Percentiles rank a stretch among this genome's conserved stretches.
phyloP scores from a whole-genome alignment of 2,888 invertebrate genomes.

The Tromatobia lineatoria region DNA sequence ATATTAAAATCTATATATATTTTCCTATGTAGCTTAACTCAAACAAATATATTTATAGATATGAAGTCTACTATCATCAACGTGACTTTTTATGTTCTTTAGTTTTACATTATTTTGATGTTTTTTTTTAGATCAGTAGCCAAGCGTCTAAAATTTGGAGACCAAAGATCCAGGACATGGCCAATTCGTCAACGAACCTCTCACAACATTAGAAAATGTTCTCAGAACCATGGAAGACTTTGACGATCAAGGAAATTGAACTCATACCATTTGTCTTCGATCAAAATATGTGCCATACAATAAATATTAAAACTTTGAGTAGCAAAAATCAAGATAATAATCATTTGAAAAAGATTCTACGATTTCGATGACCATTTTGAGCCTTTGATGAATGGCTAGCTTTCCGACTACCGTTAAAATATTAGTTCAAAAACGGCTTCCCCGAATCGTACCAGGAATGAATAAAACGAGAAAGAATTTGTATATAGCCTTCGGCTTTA shows the following conservation, averaged over 20 bases:
- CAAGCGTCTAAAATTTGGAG: neutral
- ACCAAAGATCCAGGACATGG: neutral
- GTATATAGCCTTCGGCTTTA: slow-evolving; percentile 51
- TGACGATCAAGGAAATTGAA: neutral
- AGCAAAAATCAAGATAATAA: neutral
- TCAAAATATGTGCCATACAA: neutral
- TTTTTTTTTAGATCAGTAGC: slow-evolving; percentile 11
- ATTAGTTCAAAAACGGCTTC: neutral
- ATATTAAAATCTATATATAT: slow-evolving; percentile 28
- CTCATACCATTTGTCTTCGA: neutral
- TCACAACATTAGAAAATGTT: neutral
- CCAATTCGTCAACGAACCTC: neutral
- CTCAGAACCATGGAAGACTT: neutral
- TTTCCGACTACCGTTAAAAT: neutral
- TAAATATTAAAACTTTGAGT: neutral
- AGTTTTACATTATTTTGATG: neutral
- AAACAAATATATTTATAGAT: slow-evolving; percentile 46
- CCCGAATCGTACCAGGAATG: slow-evolving; percentile 15
- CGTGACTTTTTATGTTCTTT: neutral
- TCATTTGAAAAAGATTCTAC: neutral
- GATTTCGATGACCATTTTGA: neutral
- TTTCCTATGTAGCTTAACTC: slow-evolving; percentile 33
- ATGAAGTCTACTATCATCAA: neutral
- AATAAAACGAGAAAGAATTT: slow-evolving; percentile 1
- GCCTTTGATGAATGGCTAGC: no score